Percentiles rank a stretch among this genome's conserved stretches.
Evolutionary conservation across 2,113 vertebrate genomes (phyloP).

Genomic region (Aleadryas rufinucha): DNA sequence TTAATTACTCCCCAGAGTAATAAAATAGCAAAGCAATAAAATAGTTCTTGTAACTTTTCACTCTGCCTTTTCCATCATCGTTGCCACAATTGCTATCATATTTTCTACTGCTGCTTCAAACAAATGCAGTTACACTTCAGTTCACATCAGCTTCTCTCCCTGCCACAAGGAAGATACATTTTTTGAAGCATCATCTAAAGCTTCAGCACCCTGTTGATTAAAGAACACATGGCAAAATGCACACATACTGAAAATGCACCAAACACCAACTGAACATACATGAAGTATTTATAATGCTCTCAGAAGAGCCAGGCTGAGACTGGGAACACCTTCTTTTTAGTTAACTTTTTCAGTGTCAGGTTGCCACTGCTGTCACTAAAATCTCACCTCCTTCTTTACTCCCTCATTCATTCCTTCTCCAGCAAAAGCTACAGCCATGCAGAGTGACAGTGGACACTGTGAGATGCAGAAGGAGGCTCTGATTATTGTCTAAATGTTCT

Average conservation of each 20-base stretch:
- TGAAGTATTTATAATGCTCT: neutral
- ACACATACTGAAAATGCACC: accelerated
- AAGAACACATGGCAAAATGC: neutral
- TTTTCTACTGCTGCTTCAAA: neutral
- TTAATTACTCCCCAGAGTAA: neutral
- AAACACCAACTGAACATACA: neutral
- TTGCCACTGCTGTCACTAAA: neutral
- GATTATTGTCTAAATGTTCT: neutral
- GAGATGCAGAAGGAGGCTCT: neutral
- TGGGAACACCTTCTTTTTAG: neutral
- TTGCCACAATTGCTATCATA: neutral
- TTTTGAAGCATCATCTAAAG: neutral
- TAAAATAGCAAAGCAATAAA: neutral
- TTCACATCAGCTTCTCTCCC: neutral
- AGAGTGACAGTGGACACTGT: no score
- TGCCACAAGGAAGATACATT: neutral
- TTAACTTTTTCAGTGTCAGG: neutral
- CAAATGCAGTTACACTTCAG: neutral
- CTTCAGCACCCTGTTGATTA: neutral
- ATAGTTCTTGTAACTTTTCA: neutral
- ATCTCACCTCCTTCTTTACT: neutral
- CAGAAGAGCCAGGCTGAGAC: neutral
- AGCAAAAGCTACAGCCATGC: neutral
- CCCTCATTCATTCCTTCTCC: neutral
- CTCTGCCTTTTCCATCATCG: neutral